phyloP scores from a whole-genome alignment of 2,797 vertebrate genomes.

The Amblyraja radiata region DNA sequence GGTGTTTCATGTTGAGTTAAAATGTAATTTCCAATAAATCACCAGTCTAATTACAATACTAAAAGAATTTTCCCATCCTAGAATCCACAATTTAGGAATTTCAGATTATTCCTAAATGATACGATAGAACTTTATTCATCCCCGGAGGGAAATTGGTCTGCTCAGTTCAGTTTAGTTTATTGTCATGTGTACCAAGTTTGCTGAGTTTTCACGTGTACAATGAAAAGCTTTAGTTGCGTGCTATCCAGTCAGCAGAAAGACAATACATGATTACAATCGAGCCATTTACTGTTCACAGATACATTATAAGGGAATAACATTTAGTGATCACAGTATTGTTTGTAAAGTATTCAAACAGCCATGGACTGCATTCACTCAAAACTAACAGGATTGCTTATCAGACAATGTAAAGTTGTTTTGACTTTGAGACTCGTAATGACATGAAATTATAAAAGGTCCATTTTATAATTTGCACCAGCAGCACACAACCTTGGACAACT shows the following conservation, averaged over 20 bases:
- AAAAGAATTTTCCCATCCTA: background rate
- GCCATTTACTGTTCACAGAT: too few species aligned
- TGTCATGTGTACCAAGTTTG: too few species aligned
- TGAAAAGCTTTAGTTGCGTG: too few species aligned
- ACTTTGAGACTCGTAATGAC: too few species aligned
- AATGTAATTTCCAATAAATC: background rate
- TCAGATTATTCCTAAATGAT: background rate
- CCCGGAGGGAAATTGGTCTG: too few species aligned
- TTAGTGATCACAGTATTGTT: background rate
- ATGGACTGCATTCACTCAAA: background rate
- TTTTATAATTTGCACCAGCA: background rate
- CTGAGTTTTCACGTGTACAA: too few species aligned
- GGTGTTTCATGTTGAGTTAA: background rate
- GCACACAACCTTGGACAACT: too few species aligned
- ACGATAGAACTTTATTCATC: too few species aligned
- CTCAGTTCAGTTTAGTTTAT: too few species aligned
- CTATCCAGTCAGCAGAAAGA: too few species aligned
- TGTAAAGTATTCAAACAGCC: background rate
- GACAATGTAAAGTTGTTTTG: background rate
- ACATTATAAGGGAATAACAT: too few species aligned
- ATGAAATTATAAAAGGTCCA: background rate
- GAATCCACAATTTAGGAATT: background rate
- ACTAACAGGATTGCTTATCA: background rate
- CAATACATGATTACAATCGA: too few species aligned
- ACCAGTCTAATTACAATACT: background rate